Percentiles rank a stretch among this genome's conserved stretches.
Conservation (phyloP, 2,113 vertebrate species). For the Nannobrachium achirus region DNA sequence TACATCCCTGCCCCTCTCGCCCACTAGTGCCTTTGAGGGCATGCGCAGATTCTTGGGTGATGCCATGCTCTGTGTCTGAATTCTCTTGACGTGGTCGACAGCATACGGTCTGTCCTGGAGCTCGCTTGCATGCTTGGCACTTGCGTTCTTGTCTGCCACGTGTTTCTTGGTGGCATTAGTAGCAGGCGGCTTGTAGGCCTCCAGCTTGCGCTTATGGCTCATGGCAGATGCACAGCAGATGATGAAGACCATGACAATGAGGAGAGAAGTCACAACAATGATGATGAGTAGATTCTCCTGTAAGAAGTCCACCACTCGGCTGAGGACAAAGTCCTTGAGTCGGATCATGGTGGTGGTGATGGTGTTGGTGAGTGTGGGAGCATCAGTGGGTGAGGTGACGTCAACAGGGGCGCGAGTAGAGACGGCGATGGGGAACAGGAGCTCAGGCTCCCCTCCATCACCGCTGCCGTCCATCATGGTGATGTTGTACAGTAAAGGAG, state of each 20-base stretch:
- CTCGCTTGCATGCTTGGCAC: conserved; percentile 74
- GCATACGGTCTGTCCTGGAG: conserved; percentile 80
- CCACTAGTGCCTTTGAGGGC: conserved; percentile 73
- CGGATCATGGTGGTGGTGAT: conserved; percentile 83
- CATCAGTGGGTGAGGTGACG: conserved; percentile 46
- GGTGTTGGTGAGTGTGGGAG: conserved; percentile 70
- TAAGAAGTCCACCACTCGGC: conserved; percentile 87
- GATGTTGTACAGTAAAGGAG: conserved; percentile 72
- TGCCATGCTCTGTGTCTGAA: conserved; percentile 83
- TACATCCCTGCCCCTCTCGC: conserved; percentile 74
- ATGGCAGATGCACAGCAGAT: conserved; percentile 90
- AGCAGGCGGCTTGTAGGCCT: conserved; percentile 89
- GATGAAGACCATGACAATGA: conserved; percentile 90
- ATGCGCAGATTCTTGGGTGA: conserved; percentile 86
- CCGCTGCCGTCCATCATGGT: conserved; percentile 76
- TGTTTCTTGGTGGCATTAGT: conserved; percentile 82
- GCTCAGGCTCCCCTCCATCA: conserved; percentile 80
- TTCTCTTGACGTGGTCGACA: conserved; percentile 79
- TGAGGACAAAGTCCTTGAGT: conserved; percentile 82
- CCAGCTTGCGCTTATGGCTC: conserved; percentile 91
- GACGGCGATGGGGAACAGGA: conserved; percentile 72
- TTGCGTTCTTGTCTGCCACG: conserved; percentile 78
- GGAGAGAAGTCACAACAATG: conserved; percentile 89
- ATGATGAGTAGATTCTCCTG: conserved; percentile 89
- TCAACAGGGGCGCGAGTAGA: conserved; percentile 45